These are phyloP conservation scores for Chelonus insularis DNA, from an alignment of 1,140 invertebrate genomes.

Conservation along the genomic window DNA sequence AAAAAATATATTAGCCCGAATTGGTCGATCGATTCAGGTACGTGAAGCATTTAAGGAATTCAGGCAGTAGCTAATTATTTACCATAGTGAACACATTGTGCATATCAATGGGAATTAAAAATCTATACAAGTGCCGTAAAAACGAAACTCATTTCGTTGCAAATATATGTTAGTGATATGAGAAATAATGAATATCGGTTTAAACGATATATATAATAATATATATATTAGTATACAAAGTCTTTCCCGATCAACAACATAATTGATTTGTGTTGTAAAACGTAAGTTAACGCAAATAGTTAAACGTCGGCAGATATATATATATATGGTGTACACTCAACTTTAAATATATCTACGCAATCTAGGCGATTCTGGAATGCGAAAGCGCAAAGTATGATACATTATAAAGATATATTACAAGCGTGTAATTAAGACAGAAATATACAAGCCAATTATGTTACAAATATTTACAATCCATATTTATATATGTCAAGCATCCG, in stretches of 20 bases:
- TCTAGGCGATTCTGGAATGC: conserved; percentile 30
- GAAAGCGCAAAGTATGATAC: too few species aligned
- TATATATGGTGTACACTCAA: conserved; percentile 56
- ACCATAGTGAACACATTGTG: conserved; percentile 61
- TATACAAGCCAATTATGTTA: too few species aligned
- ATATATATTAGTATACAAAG: conserved; percentile 37
- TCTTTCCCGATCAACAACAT: conserved; percentile 46
- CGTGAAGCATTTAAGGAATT: conserved; percentile 60
- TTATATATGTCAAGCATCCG: too few species aligned
- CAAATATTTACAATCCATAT: too few species aligned
- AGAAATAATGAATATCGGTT: conserved; percentile 54
- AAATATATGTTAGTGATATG: conserved; percentile 55
- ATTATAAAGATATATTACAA: too few species aligned
- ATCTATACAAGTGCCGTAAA: conserved; percentile 72
- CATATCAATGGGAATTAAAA: conserved; percentile 63
- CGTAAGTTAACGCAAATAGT: conserved; percentile 38
- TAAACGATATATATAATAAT: conserved; percentile 45
- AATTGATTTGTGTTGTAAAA: conserved; percentile 51
- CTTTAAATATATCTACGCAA: conserved; percentile 41
- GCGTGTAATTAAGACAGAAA: too few species aligned
- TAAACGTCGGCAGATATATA: conserved; percentile 48
- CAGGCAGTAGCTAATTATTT: conserved; percentile 61
- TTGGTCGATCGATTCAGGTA: conserved; percentile 60
- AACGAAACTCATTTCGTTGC: conserved; percentile 65
- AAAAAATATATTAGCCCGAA: conserved; percentile 55